Conservation (phyloP, 2,888 invertebrate species). For the Agonopterix subpropinquella region DNA sequence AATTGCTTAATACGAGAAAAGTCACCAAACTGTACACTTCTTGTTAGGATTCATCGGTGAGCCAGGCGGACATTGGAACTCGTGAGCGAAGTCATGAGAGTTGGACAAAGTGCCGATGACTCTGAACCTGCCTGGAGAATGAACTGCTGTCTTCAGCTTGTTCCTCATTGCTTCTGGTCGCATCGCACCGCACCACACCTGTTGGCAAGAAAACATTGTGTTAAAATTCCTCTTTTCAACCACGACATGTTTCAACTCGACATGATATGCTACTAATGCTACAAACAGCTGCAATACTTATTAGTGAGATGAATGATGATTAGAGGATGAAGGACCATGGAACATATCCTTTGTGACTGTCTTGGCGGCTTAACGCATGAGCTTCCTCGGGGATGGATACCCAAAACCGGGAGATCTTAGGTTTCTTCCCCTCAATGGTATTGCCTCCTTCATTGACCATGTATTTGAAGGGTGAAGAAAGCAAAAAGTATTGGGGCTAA, state of each 20-base stretch:
- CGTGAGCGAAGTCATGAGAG: constrained; percentile 83
- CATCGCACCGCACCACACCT: constrained; percentile 89
- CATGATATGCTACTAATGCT: no score
- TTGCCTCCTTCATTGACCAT: no score
- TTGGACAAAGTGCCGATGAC: constrained; percentile 88
- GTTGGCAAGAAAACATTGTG: constrained; percentile 10
- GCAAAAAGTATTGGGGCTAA: no score
- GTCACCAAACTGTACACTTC: constrained; percentile 87
- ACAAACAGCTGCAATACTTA: no score
- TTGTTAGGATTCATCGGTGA: constrained; percentile 86
- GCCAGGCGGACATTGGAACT: constrained; percentile 82
- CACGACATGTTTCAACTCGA: not conserved
- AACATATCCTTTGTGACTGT: no score
- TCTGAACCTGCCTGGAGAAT: constrained; percentile 88
- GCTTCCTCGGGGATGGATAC: no score
- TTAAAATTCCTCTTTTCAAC: not conserved
- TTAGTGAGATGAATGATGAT: no score
- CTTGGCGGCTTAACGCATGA: no score
- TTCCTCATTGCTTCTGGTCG: constrained; percentile 87
- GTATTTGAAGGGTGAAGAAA: no score
- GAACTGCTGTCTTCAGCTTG: constrained; percentile 88
- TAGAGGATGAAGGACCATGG: no score
- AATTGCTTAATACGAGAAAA: not conserved
- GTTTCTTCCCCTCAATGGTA: no score
- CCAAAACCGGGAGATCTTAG: no score